Evolutionary conservation across 2,888 invertebrate genomes (phyloP), one percentile per base, ranked within the genome.

Genomic region (Tenthredo distinguenda): DNA sequence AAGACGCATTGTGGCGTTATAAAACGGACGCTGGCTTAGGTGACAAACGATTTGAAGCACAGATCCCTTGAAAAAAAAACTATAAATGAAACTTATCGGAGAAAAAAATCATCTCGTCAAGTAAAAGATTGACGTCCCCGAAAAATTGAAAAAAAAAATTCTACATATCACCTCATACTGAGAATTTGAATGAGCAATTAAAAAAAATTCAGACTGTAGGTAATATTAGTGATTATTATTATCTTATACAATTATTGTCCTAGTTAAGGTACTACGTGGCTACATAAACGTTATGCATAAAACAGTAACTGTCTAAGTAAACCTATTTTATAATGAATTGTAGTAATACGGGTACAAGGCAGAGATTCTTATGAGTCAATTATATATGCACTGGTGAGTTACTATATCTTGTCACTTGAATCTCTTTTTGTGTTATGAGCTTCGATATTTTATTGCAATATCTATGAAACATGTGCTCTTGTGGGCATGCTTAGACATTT

Each of bases 401-500:
- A 40, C 72, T 72, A 72, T 50, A 18, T 77, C 31, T 77, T 47
- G 15, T 7, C 34, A 50, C 37, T 77, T 12, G 50, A 5, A 77
- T 31, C 34, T 34, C 34, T 34, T 18, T 34, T 68, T 18, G 5
- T 50, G n/a, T 55, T n/a, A 50, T 18, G 50, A 50, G 55, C 34
- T 31, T 55, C n/a, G 77, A 31, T 31, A 50, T 77, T 3, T n/a
- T 55, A n/a, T 55, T 77, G 40, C 72, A 43, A 74, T 43, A n/a
- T 55, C 7, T 77, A 40, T 55, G 18, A 77, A 50, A 55, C 55
- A 77, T 55, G 77, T 77, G 77, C 77, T 77, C 40, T 50, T 50
- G 77, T 50, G 77, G n/a, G 55, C 77, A 77, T 77, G 77, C 77
- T 55, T 50, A 34, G 21, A 77, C 34, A 77, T 34, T 34, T 55